These are phyloP conservation scores for Podiceps cristatus DNA, from an alignment of 2,113 vertebrate genomes.

Conservation along the genomic window DNA sequence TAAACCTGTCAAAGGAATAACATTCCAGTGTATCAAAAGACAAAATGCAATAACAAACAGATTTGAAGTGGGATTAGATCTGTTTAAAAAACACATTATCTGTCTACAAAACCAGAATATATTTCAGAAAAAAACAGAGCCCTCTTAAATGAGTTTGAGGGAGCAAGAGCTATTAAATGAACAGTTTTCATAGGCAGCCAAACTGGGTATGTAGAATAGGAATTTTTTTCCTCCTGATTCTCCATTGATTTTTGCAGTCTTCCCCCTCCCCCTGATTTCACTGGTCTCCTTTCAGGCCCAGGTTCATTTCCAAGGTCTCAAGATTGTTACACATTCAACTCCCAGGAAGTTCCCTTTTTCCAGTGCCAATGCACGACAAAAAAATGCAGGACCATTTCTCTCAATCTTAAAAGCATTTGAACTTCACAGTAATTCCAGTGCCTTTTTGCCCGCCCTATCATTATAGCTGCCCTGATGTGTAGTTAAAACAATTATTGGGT, in stretches of 20 bases:
- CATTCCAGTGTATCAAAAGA: slow-evolving; percentile 50
- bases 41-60: slow-evolving; percentile 64
- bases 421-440: not conserved
- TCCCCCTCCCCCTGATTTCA: not conserved
- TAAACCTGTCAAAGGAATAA: slow-evolving; percentile 73
- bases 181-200: not conserved
- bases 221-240: not conserved
- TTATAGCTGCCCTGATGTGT: not conserved
- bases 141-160: not conserved
- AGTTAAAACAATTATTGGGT: not conserved
- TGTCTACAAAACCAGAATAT: slow-evolving; percentile 3
- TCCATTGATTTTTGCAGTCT: not conserved
- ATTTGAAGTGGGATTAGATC: slow-evolving; percentile 46
- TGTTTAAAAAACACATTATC: slow-evolving; percentile 68
- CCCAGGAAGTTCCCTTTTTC: not conserved
- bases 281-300: not conserved
- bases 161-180: not conserved
- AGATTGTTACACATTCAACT: not conserved
- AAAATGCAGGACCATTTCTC: not conserved
- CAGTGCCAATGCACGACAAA: not conserved
- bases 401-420: not conserved
- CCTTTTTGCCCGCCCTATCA: not conserved
- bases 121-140: slow-evolving; percentile 41
- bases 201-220: not conserved
- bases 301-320: not conserved